Evolutionary conservation across 2,888 invertebrate species (phyloP).

Genomic region (Gortyna flavago): DNA sequence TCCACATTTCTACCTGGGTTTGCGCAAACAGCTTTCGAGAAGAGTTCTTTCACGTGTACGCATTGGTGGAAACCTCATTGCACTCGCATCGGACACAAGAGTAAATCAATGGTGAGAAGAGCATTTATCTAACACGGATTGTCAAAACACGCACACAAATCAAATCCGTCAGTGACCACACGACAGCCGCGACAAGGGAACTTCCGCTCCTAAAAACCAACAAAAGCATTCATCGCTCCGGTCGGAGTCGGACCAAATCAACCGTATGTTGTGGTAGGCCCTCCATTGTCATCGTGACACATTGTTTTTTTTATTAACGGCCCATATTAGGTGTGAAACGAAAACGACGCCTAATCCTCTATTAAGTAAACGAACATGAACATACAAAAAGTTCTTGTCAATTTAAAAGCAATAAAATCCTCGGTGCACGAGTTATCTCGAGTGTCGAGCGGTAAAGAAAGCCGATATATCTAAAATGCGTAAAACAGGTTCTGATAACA

Average conservation of each 20-base stretch:
- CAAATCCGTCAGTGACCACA: constrained; percentile 81
- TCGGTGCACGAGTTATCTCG: constrained; percentile 74
- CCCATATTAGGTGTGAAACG: constrained; percentile 79
- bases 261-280: constrained; percentile 77
- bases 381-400: constrained; percentile 74
- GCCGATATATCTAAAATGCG: constrained; percentile 83
- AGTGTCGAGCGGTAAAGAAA: constrained; percentile 79
- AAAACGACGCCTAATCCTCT: constrained; percentile 75
- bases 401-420: constrained; percentile 79
- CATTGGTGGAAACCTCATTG: constrained; percentile 58
- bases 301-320: constrained; percentile 67
- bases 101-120: constrained; percentile 71
- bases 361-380: constrained; percentile 70
- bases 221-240: constrained; percentile 76
- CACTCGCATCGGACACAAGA: constrained; percentile 68
- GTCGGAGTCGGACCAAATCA: constrained; percentile 63
- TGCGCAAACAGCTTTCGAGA: constrained; percentile 69
- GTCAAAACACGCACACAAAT: constrained; percentile 84
- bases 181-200: constrained; percentile 77
- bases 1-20: constrained; percentile 71
- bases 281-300: constrained; percentile 68
- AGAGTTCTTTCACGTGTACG: constrained; percentile 56
- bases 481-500: constrained; percentile 83
- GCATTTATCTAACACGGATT: constrained; percentile 78
- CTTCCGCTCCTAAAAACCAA: constrained; percentile 81